Evolutionary conservation across 2,113 vertebrate species (phyloP).

Genomic region (Lethenteron camtschaticum): DNA sequence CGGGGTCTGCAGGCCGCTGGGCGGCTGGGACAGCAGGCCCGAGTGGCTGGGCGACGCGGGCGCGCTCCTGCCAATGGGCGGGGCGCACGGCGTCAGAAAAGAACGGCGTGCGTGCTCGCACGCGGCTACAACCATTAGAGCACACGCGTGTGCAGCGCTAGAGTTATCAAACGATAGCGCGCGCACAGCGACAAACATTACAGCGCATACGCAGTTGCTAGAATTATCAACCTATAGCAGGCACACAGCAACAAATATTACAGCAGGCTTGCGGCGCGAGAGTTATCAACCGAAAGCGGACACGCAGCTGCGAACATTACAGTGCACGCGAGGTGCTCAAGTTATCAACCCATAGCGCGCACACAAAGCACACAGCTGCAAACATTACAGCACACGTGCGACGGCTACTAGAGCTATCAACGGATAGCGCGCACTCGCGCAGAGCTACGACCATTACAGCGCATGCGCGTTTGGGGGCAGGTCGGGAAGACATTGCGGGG

Average conservation of each 20-base stretch:
- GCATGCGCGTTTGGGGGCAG: slow-evolving; percentile 19
- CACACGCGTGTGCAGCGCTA: not conserved
- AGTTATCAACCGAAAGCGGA: too few species aligned
- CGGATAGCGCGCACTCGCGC: not conserved
- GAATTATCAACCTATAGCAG: not conserved
- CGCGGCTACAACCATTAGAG: too few species aligned
- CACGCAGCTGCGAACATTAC: too few species aligned
- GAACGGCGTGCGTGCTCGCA: not conserved
- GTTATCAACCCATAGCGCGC: too few species aligned
- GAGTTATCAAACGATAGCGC: not conserved
- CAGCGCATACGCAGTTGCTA: not conserved
- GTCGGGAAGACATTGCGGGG: slow-evolving; percentile 16
- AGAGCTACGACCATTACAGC: slow-evolving; percentile 13
- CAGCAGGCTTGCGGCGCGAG: too few species aligned
- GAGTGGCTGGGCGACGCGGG: slow-evolving; percentile 87
- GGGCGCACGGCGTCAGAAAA: not conserved
- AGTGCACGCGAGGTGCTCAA: too few species aligned
- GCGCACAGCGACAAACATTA: not conserved
- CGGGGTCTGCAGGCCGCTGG: slow-evolving; percentile 82
- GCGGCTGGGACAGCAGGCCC: slow-evolving; percentile 65
- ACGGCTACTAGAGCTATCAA: not conserved
- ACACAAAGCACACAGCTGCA: too few species aligned
- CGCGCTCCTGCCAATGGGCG: slow-evolving; percentile 42
- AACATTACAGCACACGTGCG: too few species aligned
- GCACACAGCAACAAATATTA: too few species aligned